phyloP scores from a whole-genome alignment of 1,140 invertebrate species.

The Eulimnadia texana region DNA sequence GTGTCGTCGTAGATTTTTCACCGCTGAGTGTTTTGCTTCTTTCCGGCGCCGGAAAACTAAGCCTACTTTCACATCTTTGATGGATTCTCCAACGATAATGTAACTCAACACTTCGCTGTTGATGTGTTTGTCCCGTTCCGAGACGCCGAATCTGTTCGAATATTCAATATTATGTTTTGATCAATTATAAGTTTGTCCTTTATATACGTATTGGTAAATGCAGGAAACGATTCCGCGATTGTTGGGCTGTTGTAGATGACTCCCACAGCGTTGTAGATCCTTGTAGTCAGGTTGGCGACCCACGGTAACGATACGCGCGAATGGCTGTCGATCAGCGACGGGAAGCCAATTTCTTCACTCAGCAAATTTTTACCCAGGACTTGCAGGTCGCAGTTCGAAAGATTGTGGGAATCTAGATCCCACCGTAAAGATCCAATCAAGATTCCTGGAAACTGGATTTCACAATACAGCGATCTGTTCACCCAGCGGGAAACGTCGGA shows the following conservation, averaged over 20 bases:
- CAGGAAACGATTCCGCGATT: neutral
- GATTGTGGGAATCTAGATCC: neutral
- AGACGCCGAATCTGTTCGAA: neutral
- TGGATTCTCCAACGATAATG: neutral
- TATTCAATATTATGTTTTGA: too few relatives aligned
- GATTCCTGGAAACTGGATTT: neutral
- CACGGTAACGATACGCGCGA: too few relatives aligned
- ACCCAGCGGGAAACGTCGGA: neutral
- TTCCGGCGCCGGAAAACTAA: neutral
- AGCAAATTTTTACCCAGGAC: neutral
- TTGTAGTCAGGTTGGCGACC: neutral
- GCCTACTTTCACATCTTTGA: neutral
- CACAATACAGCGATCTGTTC: neutral
- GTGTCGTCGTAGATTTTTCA: constrained; percentile 7
- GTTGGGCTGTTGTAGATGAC: neutral
- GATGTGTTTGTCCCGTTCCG: neutral
- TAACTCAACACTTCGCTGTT: neutral
- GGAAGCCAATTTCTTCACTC: neutral
- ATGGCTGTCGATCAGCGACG: neutral
- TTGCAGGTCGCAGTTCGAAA: neutral
- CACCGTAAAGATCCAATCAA: neutral
- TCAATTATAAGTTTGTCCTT: too few relatives aligned
- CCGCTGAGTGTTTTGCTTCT: neutral
- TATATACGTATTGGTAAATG: neutral
- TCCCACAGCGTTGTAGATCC: neutral